These are phyloP conservation scores for Drosophila orosa DNA, from an alignment of 1,140 invertebrate genomes.

Conservation along the genomic window DNA sequence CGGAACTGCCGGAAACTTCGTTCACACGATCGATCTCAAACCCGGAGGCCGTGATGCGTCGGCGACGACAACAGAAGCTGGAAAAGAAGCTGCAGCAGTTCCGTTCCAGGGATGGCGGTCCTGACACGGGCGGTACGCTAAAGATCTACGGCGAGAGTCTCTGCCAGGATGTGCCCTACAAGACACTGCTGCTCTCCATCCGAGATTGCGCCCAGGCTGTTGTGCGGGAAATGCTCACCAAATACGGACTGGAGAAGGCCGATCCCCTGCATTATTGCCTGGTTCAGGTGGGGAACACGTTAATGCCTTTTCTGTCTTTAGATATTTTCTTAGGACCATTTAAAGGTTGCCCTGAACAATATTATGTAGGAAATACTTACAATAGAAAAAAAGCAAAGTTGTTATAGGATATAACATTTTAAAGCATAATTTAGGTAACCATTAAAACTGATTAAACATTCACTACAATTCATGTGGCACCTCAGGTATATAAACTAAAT, in stretches of 20 bases:
- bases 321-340: too few relatives aligned
- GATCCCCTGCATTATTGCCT: conserved; percentile 97
- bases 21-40: conserved; percentile 99
- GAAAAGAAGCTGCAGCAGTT: conserved; percentile 99
- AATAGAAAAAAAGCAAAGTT: too few relatives aligned
- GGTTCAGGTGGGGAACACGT: conserved; percentile 90
- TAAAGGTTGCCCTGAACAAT: too few relatives aligned
- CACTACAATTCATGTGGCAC: too few relatives aligned
- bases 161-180: conserved; percentile 98
- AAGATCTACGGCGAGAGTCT: conserved; percentile 99
- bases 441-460: too few relatives aligned
- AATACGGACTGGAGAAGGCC: conserved; percentile 96
- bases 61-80: conserved; percentile 97
- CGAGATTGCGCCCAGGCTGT: conserved; percentile 96
- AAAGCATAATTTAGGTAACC: too few relatives aligned
- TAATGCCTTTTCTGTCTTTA: too few relatives aligned
- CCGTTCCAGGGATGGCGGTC: conserved; percentile 95
- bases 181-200: conserved; percentile 97
- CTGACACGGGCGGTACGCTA: conserved; percentile 96
- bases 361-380: too few relatives aligned
- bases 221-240: conserved; percentile 97
- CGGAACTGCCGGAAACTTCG: conserved; percentile 98
- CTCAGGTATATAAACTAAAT: too few relatives aligned
- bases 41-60: conserved; percentile 99
- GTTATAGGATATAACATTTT: too few relatives aligned